Base-by-base conservation (phyloP, 2,888 invertebrate species). In the Odontomyia ornata region DNA sequence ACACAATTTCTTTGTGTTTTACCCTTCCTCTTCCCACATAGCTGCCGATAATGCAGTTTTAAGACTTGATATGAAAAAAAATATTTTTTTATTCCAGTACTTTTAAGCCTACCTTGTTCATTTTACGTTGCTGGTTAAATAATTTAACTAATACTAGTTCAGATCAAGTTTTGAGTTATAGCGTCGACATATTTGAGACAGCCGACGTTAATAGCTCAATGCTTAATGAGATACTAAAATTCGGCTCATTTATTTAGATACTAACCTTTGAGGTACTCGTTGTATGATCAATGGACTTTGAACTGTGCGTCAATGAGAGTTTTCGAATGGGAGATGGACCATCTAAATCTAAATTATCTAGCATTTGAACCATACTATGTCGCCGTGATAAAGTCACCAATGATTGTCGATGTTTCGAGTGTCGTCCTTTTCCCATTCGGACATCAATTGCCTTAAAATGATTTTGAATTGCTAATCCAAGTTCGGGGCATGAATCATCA, bases 371-470 rank as follows among this genome's bases (percentile, higher is more conserved):
- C 82, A 94, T 88, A 83, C 93, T 94, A 82, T 94, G 94, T 79
- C 93, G 90, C 82, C 95, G 89, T 71, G 94, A 95, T 1, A 95
- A 88, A 0, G 95, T 94, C 78, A 96, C 93, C 64, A 96, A 89
- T 36, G 95, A 95, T 88, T 96, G 96, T 76, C 95, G 88, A 85
- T 96, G 95, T 82, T 94, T 93, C 76, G 95, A 93, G 80, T 91
- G 92, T 47, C 90, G 88, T 25, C 84, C 83, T 85, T 91, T 91
- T 67, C 94, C 95, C 76, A 91, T 89, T 56, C 93, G 89, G 82
- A 95, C 92, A 85, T 93, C 91, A 81, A 96, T 95, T 1, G 96
- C 94, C 77, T 93, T 91, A 87, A 97, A 96, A 85, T 96, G 96
- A 86, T 96, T 96, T 87, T 95, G 95, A 25, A 97, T 89, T 0